Percentiles rank a stretch among this genome's conserved stretches.
Conservation (phyloP, 2,113 vertebrate species). For the Oryzias celebensis region DNA sequence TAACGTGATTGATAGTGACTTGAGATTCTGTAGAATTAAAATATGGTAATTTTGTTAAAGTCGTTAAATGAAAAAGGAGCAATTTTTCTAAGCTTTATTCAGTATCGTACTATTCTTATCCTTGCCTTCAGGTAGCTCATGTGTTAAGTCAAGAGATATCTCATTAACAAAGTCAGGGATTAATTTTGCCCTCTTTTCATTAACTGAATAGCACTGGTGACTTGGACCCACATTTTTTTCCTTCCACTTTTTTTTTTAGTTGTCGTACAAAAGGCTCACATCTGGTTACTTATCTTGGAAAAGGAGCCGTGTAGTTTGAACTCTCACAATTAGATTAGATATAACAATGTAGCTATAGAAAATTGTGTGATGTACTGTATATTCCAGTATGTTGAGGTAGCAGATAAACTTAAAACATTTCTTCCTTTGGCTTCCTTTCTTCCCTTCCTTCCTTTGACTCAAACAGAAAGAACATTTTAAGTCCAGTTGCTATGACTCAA, state of each 20-base stretch:
- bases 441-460: no score
- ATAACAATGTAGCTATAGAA: no score
- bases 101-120: constrained; percentile 71
- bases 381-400: no score
- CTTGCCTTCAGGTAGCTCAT: constrained; percentile 73
- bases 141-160: constrained; percentile 70
- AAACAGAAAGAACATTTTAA: no score
- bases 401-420: no score
- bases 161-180: constrained; percentile 71
- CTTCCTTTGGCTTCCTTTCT: no score
- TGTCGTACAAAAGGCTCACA: constrained; percentile 29
- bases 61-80: constrained; percentile 66
- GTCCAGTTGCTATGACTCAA: no score
- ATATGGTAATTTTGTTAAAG: constrained; percentile 61
- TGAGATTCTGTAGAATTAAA: constrained; percentile 57
- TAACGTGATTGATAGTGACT: constrained; percentile 34
- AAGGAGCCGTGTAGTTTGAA: no score
- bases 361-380: no score
- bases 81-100: constrained; percentile 67
- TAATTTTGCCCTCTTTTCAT: constrained; percentile 64
- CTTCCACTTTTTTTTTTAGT: constrained; percentile 4
- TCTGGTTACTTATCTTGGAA: background rate
- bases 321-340: no score
- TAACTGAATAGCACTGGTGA: constrained; percentile 42
- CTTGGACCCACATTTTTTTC: constrained; percentile 26